Percentiles rank a stretch among this genome's conserved stretches.
Evolutionary conservation across 1,140 invertebrate species (phyloP).

Genomic region (Rhizoglyphus robini): DNA sequence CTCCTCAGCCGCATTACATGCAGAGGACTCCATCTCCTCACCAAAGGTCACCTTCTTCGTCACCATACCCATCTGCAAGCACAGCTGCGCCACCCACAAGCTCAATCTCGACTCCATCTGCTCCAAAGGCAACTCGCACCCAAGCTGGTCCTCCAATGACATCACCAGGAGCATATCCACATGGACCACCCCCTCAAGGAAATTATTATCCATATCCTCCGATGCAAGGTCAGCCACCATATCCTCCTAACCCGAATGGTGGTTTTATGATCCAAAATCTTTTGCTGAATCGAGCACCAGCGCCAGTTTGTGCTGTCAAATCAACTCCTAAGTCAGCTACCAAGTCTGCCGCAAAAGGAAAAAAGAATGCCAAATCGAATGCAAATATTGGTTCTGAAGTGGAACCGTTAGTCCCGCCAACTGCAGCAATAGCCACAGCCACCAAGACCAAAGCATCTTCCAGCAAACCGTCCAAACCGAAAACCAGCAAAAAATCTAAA

Average conservation of each 20-base stretch:
- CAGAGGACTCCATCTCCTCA: background rate
- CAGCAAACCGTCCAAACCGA: background rate
- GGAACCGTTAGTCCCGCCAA: background rate
- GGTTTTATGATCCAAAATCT: constrained; percentile 28
- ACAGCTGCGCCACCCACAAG: background rate
- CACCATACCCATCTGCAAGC: background rate
- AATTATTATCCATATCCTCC: constrained; percentile 11
- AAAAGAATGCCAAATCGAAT: background rate
- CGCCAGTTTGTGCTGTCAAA: background rate
- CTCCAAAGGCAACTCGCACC: background rate
- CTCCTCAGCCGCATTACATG: constrained; percentile 7
- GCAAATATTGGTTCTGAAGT: background rate
- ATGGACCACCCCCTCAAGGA: background rate
- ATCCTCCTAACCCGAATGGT: constrained; percentile 20
- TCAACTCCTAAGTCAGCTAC: background rate
- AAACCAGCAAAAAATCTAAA: background rate
- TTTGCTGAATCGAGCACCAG: constrained; percentile 3
- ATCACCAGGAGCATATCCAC: background rate
- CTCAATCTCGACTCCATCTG: background rate
- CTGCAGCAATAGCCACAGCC: background rate
- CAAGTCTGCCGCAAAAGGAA: background rate
- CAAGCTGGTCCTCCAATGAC: background rate
- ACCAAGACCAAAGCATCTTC: background rate
- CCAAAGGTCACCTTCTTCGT: background rate
- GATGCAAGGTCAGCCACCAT: background rate